phyloP scores from a whole-genome alignment of 2,888 invertebrate species.

The Megamerina dolium region DNA sequence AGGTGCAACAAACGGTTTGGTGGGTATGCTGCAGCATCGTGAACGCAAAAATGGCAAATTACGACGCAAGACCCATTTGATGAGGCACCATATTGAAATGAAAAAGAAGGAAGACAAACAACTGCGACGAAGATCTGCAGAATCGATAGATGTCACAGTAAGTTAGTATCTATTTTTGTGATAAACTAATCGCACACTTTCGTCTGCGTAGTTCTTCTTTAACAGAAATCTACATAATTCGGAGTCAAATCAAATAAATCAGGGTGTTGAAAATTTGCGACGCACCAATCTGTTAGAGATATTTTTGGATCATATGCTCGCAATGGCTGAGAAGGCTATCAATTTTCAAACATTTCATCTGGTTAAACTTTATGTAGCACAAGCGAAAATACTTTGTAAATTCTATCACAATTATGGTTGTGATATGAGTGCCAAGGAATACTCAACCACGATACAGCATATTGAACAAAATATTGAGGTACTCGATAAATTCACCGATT shows the following conservation, averaged over 20 bases:
- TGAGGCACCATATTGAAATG: conserved; percentile 32
- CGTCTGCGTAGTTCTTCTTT: conserved; percentile 27
- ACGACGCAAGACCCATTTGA: conserved; percentile 50
- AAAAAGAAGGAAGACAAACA: conserved; percentile 29
- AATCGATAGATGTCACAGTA: conserved; percentile 57
- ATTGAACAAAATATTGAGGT: conserved; percentile 51
- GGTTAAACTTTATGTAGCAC: conserved; percentile 63
- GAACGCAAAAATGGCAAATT: conserved; percentile 53
- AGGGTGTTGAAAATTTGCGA: conserved; percentile 55
- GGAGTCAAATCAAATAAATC: conserved; percentile 28
- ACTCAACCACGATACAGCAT: conserved; percentile 53
- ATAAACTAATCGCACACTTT: background rate
- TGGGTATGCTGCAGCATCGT: conserved; percentile 53
- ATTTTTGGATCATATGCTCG: conserved; percentile 66
- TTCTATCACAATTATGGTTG: conserved; percentile 57
- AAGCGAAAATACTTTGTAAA: conserved; percentile 61
- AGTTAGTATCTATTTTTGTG: conserved; percentile 19
- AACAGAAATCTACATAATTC: conserved; percentile 23
- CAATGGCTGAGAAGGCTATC: conserved; percentile 62
- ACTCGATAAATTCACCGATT: conserved; percentile 23
- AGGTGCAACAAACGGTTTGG: conserved; percentile 42
- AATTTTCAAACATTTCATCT: conserved; percentile 58
- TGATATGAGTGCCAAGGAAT: conserved; percentile 53
- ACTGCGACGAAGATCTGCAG: conserved; percentile 39
- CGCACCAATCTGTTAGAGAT: conserved; percentile 61